Conservation (phyloP, 2,888 invertebrate species). For the Rhodophaea formosa region DNA sequence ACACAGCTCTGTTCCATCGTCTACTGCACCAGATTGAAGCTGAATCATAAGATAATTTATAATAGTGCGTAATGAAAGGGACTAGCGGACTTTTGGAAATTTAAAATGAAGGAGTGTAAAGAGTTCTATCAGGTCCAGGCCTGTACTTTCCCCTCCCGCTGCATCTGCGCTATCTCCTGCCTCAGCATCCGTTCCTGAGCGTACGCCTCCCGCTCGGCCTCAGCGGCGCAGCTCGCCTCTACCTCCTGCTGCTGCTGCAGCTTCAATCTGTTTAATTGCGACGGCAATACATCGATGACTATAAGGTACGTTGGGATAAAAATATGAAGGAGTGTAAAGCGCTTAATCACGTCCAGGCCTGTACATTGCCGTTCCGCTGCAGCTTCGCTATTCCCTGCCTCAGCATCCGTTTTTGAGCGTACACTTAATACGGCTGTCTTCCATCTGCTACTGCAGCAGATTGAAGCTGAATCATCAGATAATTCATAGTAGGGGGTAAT, state of each 20-base stretch:
- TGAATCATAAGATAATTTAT: too few relatives aligned
- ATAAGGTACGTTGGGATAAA: too few relatives aligned
- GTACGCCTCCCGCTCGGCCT: conserved; percentile 69
- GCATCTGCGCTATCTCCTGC: conserved; percentile 76
- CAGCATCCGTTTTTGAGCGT: conserved; percentile 72
- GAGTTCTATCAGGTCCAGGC: conserved; percentile 21
- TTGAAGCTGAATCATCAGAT: too few relatives aligned
- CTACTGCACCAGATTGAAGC: conserved; percentile 59
- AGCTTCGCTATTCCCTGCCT: conserved; percentile 76
- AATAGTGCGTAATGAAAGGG: too few relatives aligned
- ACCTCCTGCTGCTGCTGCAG: conserved; percentile 64
- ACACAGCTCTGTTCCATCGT: conserved; percentile 63
- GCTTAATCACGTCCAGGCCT: conserved; percentile 29
- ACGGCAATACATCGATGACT: conserved; percentile 69
- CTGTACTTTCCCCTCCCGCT: conserved; percentile 64
- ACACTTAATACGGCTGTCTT: conserved; percentile 65
- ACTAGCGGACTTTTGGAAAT: too few relatives aligned
- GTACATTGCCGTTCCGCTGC: conserved; percentile 66
- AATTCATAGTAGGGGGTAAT: too few relatives aligned
- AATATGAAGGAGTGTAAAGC: too few relatives aligned
- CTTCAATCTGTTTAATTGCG: conserved; percentile 62
- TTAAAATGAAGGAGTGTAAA: too few relatives aligned
- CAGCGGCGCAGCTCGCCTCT: conserved; percentile 67
- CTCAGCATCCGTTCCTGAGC: conserved; percentile 75
- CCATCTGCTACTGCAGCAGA: conserved; percentile 62